These are phyloP conservation scores for Vidua chalybeata DNA, from an alignment of 2,113 vertebrate species.

Conservation along the genomic window DNA sequence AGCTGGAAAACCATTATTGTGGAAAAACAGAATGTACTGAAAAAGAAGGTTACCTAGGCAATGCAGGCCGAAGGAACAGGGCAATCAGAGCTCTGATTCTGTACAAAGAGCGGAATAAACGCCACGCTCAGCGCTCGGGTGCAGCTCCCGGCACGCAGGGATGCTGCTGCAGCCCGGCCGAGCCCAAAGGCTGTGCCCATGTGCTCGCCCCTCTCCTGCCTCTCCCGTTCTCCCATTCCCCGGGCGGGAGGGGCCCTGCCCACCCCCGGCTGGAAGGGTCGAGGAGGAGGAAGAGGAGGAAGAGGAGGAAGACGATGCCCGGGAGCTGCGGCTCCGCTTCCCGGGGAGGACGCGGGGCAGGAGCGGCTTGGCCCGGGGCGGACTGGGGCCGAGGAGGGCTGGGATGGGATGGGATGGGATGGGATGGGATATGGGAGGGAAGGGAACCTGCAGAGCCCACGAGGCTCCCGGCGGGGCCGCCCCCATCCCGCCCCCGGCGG, in stretches of 20 bases:
- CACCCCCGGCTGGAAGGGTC: background rate
- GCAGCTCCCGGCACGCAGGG: background rate
- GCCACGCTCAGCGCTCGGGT: background rate
- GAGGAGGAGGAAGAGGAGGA: background rate
- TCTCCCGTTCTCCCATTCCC: background rate
- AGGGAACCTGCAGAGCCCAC: background rate
- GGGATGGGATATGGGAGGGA: background rate
- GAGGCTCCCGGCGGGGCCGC: background rate
- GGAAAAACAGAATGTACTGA: fast-evolving
- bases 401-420: background rate
- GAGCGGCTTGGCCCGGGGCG: background rate
- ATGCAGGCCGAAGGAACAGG: background rate
- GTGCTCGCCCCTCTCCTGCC: background rate
- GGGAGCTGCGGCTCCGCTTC: background rate
- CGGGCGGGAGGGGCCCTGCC: background rate
- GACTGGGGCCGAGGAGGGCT: background rate
- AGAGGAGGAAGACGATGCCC: background rate
- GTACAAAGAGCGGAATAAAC: background rate
- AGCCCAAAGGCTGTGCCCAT: background rate
- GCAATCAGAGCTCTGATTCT: background rate
- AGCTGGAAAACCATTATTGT: background rate
- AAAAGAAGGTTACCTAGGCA: background rate
- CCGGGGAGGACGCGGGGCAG: background rate
- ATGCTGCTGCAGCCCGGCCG: background rate
- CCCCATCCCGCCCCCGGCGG: background rate